Base-by-base conservation (phyloP, 2,113 vertebrate genomes). In the Amphiprion percula region DNA sequence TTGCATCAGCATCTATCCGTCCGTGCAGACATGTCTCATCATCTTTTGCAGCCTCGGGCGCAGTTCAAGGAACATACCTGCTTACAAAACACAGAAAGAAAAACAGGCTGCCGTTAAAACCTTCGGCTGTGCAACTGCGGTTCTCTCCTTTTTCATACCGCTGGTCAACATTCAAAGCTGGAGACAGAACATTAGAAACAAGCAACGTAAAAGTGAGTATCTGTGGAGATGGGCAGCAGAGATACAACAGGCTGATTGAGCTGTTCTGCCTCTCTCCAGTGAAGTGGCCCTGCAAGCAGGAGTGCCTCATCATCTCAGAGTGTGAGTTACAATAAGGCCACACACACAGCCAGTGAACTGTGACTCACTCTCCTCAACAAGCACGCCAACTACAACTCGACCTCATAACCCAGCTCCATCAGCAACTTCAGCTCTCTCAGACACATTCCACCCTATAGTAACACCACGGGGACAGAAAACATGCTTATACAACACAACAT, bases 11-110 rank as follows among this genome's bases (percentile, higher is more conserved):
- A 86, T 87, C 72, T 60, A 56, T 82, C 33, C 77, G 60, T 82
- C 69, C 47, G 77, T 47, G 37, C 74, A 86, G 80, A 87, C 90
- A 87, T 91, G 90, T 90, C 82, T 77, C 67, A 83, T 93, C 90
- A 77, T 84, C 81, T 83, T 82, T 77, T 54, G 4, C n/a, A 63
- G 77, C 86, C 77, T 83, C 30, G 14, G 86, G 89, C 89, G 15
- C 5, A 64, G 60, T 61, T 88, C 14, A 62, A 39, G 53, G 26
- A 85, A 52, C 61, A 15, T 55, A 55, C 66, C 41, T 68, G 72
- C 19, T 59, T 68, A 68, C 6, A 66, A 82, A 67, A 58, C 65
- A 55, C 44, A 50, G 30, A 82, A 53, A 87, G n/a, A 67, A 71
- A 59, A 81, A 37, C 49, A 77, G 2, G 14, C 16, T 64, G 49